Percentiles rank a stretch among this genome's conserved stretches.
phyloP scores from a whole-genome alignment of 1,140 invertebrate genomes.

The Dreissena polymorpha region DNA sequence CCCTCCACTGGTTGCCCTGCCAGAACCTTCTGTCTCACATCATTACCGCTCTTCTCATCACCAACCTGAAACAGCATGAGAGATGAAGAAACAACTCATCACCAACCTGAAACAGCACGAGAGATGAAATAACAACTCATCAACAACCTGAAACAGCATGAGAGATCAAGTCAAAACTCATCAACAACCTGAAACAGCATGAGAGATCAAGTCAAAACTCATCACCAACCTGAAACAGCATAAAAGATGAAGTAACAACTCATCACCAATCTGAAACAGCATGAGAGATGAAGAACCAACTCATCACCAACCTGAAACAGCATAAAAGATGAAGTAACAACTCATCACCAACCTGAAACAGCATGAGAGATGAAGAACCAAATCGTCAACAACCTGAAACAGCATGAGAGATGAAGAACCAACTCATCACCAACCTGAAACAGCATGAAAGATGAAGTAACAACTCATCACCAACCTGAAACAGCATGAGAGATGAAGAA shows the following conservation, averaged over 20 bases:
- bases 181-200: conserved; percentile 7
- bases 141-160: conserved; percentile 7
- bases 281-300: no score
- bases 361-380: no score
- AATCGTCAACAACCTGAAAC: conserved; percentile 19
- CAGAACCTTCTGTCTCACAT: conserved; percentile 57
- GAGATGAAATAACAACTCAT: not conserved
- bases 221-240: conserved; percentile 13
- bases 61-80: conserved; percentile 10
- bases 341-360: conserved; percentile 19
- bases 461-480: conserved; percentile 22
- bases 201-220: no score
- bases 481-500: no score
- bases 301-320: conserved; percentile 22
- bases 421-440: conserved; percentile 21
- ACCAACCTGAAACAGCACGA: no score
- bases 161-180: no score
- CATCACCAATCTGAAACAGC: conserved; percentile 14
- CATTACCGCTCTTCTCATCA: conserved; percentile 23
- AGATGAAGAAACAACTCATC: no score
- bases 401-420: no score
- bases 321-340: no score
- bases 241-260: no score
- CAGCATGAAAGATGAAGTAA: no score
- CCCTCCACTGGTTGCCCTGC: conserved; percentile 54